Conservation (phyloP, 1,140 invertebrate genomes). For the Drosophila murphyi region DNA sequence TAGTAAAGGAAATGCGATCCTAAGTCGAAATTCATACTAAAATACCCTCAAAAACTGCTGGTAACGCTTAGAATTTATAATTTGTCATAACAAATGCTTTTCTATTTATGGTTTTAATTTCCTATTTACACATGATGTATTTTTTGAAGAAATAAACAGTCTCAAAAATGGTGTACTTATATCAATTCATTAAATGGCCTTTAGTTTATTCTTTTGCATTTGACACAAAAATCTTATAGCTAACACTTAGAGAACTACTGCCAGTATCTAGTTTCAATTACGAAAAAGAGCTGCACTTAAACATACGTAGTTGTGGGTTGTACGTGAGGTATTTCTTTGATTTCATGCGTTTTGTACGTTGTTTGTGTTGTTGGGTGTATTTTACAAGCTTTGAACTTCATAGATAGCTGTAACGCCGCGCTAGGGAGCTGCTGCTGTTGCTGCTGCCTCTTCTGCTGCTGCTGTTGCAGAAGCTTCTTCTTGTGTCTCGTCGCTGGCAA, state of each 20-base stretch:
- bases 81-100: no score
- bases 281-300: conserved; percentile 53
- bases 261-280: conserved; percentile 61
- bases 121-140: no score
- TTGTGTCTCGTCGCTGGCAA: conserved; percentile 30
- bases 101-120: no score
- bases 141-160: not conserved
- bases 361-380: conserved; percentile 31
- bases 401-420: conserved; percentile 18
- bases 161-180: not conserved
- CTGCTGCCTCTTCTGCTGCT: not conserved
- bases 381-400: conserved; percentile 74
- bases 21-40: no score
- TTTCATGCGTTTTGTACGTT: conserved; percentile 61
- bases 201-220: conserved; percentile 43
- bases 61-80: no score
- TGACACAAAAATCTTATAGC: conserved; percentile 23
- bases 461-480: conserved; percentile 10
- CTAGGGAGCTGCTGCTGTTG: not conserved
- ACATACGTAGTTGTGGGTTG: conserved; percentile 28
- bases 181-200: conserved; percentile 50
- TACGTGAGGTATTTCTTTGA: conserved; percentile 68
- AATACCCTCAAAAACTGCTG: no score
- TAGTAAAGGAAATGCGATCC: no score
- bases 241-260: conserved; percentile 19